Evolutionary conservation across 2,113 vertebrate species (phyloP).

Genomic region (Elachura formosa): DNA sequence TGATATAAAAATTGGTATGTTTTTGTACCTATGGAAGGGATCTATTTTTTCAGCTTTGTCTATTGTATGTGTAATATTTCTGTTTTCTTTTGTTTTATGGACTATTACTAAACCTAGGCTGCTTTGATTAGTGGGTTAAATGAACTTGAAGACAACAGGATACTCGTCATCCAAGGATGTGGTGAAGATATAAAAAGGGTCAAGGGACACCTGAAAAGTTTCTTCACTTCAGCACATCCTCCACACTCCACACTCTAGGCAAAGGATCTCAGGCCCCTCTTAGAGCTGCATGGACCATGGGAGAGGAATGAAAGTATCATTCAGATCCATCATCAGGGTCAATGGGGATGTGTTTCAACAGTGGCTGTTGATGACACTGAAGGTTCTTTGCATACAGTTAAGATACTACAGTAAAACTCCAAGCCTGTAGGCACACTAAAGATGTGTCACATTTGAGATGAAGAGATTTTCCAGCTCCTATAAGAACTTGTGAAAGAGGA

Average conservation of each 20-base stretch:
- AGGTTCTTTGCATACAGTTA: neutral
- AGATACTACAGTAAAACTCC: neutral
- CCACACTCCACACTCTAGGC: neutral
- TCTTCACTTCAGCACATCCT: neutral
- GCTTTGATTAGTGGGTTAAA: neutral
- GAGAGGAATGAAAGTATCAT: no score
- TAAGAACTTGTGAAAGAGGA: neutral
- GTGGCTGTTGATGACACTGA: neutral
- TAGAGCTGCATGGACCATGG: fast-evolving
- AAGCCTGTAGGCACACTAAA: neutral
- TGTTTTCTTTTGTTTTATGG: neutral
- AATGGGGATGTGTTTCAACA: neutral
- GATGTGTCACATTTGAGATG: neutral
- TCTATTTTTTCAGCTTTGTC: no score
- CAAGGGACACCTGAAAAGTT: neutral
- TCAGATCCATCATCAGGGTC: neutral
- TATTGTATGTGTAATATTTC: neutral
- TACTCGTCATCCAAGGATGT: neutral
- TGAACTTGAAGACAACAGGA: neutral
- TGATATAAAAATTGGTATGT: neutral
- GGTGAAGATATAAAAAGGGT: neutral
- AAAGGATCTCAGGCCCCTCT: neutral
- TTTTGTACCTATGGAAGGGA: neutral
- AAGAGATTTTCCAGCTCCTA: neutral
- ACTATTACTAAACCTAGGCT: neutral